Evolutionary conservation across 2,797 vertebrate genomes (phyloP).

Genomic region (Fringilla coelebs): DNA sequence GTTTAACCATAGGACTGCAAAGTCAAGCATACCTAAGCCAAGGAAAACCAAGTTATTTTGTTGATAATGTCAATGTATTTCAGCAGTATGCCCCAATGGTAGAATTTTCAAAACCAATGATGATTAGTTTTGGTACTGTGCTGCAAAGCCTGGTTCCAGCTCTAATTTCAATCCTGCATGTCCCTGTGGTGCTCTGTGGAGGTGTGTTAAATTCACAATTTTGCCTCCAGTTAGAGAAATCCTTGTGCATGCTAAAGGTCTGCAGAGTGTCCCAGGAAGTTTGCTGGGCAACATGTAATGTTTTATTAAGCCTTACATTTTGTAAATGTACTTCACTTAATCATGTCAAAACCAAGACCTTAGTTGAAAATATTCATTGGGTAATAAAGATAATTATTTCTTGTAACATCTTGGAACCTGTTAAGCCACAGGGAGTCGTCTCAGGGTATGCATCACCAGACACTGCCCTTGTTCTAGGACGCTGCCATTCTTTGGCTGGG

Average conservation of each 20-base stretch:
- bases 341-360: neutral
- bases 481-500: rapidly evolving
- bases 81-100: neutral
- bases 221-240: neutral
- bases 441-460: neutral
- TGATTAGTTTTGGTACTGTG: neutral
- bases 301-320: neutral
- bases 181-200: neutral
- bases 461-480: neutral
- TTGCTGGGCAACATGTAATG: neutral
- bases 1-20: neutral
- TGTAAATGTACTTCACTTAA: neutral
- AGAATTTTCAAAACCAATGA: neutral
- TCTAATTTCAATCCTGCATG: neutral
- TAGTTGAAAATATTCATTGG: neutral
- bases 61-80: neutral
- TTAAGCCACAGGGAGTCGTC: neutral
- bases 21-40: neutral
- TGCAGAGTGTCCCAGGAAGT: no score
- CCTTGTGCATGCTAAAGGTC: neutral
- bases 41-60: neutral
- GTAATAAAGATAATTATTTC: conserved; percentile 14
- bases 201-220: neutral
- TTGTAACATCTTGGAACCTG: neutral
- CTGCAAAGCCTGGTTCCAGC: neutral